These are phyloP conservation scores for Notodonta dromedarius DNA, from an alignment of 2,888 invertebrate genomes.

Conservation along the genomic window DNA sequence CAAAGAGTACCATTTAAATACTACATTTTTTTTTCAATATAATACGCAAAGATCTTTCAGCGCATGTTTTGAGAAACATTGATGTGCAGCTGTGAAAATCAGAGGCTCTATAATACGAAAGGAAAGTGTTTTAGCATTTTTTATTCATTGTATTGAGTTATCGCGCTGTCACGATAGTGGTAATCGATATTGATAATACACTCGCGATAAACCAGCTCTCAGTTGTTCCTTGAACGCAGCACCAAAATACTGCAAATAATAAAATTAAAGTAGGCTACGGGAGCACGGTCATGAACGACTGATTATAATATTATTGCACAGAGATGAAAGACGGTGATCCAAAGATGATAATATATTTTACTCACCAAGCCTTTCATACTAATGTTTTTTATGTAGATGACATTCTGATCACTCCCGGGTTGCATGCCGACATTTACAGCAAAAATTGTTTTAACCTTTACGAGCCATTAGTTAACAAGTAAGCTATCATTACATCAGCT, in stretches of 20 bases:
- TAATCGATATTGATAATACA: constrained; percentile 70
- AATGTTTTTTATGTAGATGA: background rate
- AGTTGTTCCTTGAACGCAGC: constrained; percentile 39
- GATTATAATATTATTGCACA: constrained; percentile 23
- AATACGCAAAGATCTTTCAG: too few species aligned
- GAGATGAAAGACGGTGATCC: background rate
- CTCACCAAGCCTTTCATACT: too few species aligned
- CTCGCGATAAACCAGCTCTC: constrained; percentile 56
- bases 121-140: constrained; percentile 42
- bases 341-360: too few species aligned
- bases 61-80: too few species aligned
- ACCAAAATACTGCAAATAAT: constrained; percentile 20
- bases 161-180: constrained; percentile 61
- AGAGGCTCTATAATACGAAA: background rate
- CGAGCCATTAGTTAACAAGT: constrained; percentile 23
- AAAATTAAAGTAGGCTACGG: constrained; percentile 31
- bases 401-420: background rate
- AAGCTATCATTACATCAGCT: constrained; percentile 56
- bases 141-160: constrained; percentile 53
- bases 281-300: constrained; percentile 34
- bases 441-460: background rate
- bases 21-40: too few species aligned
- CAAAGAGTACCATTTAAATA: too few species aligned
- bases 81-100: background rate
- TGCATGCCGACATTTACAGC: background rate